A percentile compares a stretch with the other conserved stretches of the same genome.
phyloP scores from a whole-genome alignment of 2,797 vertebrate species.

The Caiman crocodilus region DNA sequence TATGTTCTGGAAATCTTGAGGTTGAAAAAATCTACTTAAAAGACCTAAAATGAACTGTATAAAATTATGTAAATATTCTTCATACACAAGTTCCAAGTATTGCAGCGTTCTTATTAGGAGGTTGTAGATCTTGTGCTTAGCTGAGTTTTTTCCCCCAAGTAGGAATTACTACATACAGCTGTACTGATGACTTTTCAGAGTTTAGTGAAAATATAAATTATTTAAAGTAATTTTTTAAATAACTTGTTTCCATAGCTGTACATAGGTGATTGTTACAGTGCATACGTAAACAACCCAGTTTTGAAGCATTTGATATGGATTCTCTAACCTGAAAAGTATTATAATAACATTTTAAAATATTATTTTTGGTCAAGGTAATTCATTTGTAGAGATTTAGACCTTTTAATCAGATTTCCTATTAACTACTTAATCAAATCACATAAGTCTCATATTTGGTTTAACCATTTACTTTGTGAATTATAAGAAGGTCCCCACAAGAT shows the following conservation, averaged over 20 bases:
- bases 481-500: neutral
- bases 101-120: neutral
- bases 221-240: neutral
- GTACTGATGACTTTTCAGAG: neutral
- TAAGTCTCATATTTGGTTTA: neutral
- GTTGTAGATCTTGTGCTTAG: neutral
- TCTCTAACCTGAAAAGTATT: no score
- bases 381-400: neutral
- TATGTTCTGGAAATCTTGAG: neutral
- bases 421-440: neutral
- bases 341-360: neutral
- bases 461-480: neutral
- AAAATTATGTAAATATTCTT: neutral
- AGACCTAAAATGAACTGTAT: neutral
- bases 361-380: neutral
- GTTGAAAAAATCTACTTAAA: neutral
- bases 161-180: neutral
- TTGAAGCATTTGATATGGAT: neutral
- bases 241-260: neutral
- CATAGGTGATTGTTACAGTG: neutral
- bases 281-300: neutral
- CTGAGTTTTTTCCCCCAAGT: rapidly evolving
- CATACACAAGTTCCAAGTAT: neutral
- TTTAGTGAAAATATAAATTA: neutral
- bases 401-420: neutral